Conservation (phyloP, 30 jellyfish, hydroid and myxozoan species). For the Rhopilema esculentum region DNA sequence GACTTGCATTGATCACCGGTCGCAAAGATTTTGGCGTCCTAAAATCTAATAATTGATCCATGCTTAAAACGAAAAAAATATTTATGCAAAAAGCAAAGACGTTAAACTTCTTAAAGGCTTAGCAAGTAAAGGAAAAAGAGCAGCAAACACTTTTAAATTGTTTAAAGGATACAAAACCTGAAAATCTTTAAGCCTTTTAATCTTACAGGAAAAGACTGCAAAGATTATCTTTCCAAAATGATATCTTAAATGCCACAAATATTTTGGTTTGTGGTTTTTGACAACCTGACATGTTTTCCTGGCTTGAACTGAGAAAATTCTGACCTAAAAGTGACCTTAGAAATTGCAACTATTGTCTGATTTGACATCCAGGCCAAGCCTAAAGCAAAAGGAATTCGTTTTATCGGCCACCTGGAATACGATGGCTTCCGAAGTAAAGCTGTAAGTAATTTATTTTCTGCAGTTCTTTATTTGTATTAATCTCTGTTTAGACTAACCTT, state of each 20-base stretch:
- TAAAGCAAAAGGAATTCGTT: not conserved
- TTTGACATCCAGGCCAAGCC: not conserved
- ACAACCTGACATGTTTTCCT: not conserved
- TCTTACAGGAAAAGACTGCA: no score
- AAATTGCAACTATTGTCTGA: not conserved
- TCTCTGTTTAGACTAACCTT: not conserved
- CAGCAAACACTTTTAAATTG: no score
- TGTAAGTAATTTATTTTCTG: not conserved
- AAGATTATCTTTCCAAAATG: no score
- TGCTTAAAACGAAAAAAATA: no score
- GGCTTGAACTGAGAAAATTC: not conserved
- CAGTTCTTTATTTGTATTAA: not conserved
- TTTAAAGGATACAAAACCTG: no score
- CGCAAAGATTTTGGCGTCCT: no score
- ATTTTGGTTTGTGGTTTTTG: not conserved
- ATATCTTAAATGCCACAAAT: not conserved
- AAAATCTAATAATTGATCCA: no score
- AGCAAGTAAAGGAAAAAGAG: no score
- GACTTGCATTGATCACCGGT: no score
- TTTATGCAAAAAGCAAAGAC: no score
- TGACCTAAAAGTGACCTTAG: not conserved
- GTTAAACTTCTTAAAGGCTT: no score
- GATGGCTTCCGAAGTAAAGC: not conserved
- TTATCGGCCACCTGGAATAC: not conserved
- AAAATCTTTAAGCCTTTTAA: no score